Conservation (phyloP, 2,797 vertebrate genomes). For the Buphagus erythrorhynchus region DNA sequence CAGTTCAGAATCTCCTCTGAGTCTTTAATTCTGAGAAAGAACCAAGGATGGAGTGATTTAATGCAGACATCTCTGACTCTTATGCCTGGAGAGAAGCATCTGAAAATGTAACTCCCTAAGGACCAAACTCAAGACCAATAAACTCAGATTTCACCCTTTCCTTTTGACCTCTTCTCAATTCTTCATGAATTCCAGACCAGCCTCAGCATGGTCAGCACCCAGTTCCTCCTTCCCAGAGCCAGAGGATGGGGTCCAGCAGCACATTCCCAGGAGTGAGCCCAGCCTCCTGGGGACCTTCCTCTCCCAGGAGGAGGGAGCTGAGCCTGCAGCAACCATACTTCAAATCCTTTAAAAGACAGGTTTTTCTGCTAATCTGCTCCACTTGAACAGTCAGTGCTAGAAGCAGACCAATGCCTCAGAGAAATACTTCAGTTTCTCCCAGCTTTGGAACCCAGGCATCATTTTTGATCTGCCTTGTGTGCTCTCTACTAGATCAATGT, state of each 20-base stretch:
- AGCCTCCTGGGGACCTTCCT: neutral
- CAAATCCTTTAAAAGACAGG: neutral
- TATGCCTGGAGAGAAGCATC: neutral
- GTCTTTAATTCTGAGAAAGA: neutral
- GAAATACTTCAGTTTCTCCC: constrained; percentile 18
- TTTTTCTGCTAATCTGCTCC: neutral
- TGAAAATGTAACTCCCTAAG: neutral
- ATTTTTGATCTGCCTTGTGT: neutral
- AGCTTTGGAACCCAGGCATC: neutral
- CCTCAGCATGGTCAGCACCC: neutral
- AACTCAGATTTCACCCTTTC: neutral
- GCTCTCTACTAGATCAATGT: neutral
- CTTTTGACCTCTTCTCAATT: neutral
- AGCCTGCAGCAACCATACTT: neutral
- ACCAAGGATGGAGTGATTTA: neutral
- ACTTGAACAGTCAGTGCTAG: constrained; percentile 8
- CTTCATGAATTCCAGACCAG: neutral
- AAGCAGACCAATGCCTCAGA: neutral
- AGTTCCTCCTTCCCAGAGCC: neutral
- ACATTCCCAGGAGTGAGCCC: neutral
- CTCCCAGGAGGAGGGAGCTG: neutral
- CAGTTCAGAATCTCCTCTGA: neutral
- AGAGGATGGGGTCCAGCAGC: neutral
- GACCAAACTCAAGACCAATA: neutral
- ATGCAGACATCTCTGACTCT: neutral